These are phyloP conservation scores for Campoletis sonorensis DNA, from an alignment of 1,140 invertebrate genomes.

Conservation along the genomic window DNA sequence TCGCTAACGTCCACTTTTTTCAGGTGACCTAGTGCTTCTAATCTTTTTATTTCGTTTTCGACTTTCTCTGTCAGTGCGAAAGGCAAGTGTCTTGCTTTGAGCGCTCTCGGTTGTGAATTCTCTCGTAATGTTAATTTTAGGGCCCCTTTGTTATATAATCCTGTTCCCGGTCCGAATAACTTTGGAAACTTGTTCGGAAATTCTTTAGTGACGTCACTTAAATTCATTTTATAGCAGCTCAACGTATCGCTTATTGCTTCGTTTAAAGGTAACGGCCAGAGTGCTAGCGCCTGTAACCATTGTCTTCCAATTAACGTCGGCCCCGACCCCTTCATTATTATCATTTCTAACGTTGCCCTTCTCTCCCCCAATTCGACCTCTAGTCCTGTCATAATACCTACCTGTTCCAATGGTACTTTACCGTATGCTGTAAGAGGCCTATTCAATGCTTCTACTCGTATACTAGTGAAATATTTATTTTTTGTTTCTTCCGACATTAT, in stretches of 20 bases:
- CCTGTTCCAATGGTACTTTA: conserved; percentile 22
- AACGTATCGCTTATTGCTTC: not conserved
- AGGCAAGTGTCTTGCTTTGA: conserved; percentile 51
- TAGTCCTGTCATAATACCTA: conserved; percentile 8
- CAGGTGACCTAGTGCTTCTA: conserved; percentile 50
- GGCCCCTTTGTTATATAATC: conserved; percentile 42
- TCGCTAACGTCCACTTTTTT: conserved; percentile 25
- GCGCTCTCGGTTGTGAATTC: conserved; percentile 57
- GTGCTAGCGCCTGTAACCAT: conserved; percentile 9
- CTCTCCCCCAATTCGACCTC: not conserved
- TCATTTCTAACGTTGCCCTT: conserved; percentile 33
- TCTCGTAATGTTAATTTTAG: conserved; percentile 54
- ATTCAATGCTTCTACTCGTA: conserved; percentile 25
- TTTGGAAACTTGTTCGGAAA: conserved; percentile 21
- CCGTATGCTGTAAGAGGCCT: conserved; percentile 11
- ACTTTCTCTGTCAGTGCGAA: conserved; percentile 40
- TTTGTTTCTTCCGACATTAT: conserved; percentile 28
- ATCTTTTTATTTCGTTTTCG: conserved; percentile 53
- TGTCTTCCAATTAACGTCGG: conserved; percentile 28
- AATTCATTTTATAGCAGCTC: conserved; percentile 22
- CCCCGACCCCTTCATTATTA: conserved; percentile 17
- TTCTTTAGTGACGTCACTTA: conserved; percentile 26
- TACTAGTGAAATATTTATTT: conserved; percentile 21
- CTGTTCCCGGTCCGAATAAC: conserved; percentile 28
- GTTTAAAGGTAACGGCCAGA: conserved; percentile 23